Conservation (phyloP, 2,113 vertebrate species). For the Paratilapia polleni region DNA sequence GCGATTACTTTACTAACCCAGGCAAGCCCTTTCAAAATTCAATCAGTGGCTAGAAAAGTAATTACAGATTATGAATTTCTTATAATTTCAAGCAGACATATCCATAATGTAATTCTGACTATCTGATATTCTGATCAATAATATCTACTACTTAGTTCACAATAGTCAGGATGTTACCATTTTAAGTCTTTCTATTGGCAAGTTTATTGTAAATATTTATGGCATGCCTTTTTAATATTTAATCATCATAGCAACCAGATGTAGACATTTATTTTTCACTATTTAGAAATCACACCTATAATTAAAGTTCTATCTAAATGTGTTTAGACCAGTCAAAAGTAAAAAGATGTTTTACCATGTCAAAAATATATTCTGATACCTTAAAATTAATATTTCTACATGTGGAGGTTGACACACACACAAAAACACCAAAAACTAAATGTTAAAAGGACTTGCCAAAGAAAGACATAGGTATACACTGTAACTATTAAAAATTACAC, state of each 20-base stretch:
- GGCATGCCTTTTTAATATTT: background rate
- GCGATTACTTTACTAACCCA: background rate
- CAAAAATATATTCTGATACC: background rate
- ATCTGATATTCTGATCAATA: no score
- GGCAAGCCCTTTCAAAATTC: background rate
- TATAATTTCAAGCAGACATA: no score
- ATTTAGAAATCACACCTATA: background rate
- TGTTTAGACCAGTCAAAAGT: background rate
- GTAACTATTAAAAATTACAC: background rate
- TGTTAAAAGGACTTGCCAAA: background rate
- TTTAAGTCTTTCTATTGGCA: background rate
- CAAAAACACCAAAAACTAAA: background rate
- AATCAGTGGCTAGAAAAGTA: no score
- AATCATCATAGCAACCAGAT: background rate
- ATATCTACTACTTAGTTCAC: no score
- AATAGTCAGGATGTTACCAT: background rate
- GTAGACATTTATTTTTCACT: no score
- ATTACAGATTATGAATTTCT: no score
- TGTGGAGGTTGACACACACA: background rate
- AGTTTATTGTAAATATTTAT: background rate
- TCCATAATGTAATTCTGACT: no score
- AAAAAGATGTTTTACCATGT: background rate
- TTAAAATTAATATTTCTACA: background rate
- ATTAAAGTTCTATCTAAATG: background rate
- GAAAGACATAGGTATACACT: background rate